phyloP scores from a whole-genome alignment of 2,113 vertebrate genomes.

The Leuciscus idus region DNA sequence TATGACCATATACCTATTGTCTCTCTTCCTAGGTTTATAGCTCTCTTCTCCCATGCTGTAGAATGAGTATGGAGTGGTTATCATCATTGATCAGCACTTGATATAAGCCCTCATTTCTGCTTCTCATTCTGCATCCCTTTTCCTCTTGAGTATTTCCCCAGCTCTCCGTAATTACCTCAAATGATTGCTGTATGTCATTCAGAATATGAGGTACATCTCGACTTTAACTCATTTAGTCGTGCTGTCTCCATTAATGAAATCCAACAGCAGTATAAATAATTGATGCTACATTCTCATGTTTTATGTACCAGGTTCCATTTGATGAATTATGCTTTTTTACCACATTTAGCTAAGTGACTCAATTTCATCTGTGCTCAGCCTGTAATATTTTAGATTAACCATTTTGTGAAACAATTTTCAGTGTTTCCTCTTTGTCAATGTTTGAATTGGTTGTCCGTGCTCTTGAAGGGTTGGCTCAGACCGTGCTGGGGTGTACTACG shows the following conservation, averaged over 20 bases:
- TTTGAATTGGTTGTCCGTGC: constrained; percentile 4
- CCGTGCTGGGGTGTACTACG: too few species aligned
- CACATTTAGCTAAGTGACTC: constrained; percentile 51
- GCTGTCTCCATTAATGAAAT: constrained; percentile 45
- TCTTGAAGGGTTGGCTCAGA: constrained; percentile 4
- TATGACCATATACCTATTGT: neutral
- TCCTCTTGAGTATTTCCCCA: constrained; percentile 43
- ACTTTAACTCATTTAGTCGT: constrained; percentile 30
- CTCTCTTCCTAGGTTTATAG: neutral
- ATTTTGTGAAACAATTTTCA: constrained; percentile 39
- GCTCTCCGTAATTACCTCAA: constrained; percentile 15
- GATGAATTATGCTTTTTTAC: constrained; percentile 51
- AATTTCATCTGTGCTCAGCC: constrained; percentile 40
- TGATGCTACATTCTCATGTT: constrained; percentile 53
- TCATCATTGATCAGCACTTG: constrained; percentile 25
- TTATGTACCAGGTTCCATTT: constrained; percentile 54
- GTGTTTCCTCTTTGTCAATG: constrained; percentile 17
- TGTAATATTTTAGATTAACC: constrained; percentile 37
- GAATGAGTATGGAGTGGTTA: constrained; percentile 10
- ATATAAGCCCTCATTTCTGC: constrained; percentile 42
- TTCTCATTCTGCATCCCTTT: constrained; percentile 57
- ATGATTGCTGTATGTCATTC: constrained; percentile 41
- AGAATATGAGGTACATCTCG: constrained; percentile 35
- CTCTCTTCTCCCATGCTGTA: neutral
- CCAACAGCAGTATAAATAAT: constrained; percentile 48